These are phyloP conservation scores for Morus bassanus DNA, from an alignment of 2,797 vertebrate species.

Conservation along the genomic window DNA sequence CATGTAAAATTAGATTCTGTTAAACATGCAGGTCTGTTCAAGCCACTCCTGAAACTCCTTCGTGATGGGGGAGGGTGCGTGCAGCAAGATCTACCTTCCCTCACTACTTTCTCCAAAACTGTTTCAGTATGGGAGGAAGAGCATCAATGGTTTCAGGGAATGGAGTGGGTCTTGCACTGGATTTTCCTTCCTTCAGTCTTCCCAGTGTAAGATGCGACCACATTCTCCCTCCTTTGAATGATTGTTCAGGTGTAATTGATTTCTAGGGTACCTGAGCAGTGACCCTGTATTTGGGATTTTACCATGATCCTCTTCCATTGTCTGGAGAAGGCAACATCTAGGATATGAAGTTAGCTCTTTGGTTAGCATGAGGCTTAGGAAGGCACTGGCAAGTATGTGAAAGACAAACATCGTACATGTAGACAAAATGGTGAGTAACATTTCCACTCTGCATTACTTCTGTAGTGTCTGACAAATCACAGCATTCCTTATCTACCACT, in stretches of 20 bases:
- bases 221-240: neutral
- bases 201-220: neutral
- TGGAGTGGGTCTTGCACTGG: neutral
- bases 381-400: neutral
- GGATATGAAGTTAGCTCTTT: neutral
- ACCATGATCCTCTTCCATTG: neutral
- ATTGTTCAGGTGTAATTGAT: neutral
- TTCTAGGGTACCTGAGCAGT: neutral
- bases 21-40: constrained; percentile 29
- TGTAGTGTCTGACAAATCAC: neutral
- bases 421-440: neutral
- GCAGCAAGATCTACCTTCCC: neutral
- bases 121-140: neutral
- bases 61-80: neutral
- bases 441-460: neutral
- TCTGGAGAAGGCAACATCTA: neutral
- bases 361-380: neutral
- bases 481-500: neutral
- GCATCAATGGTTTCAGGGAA: neutral
- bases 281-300: neutral
- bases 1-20: constrained; percentile 37
- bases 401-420: neutral
- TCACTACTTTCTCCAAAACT: neutral
- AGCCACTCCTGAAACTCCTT: constrained; percentile 20
- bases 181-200: neutral